phyloP scores from a whole-genome alignment of 1,140 invertebrate species.

The Pachypeltis micranthus region DNA sequence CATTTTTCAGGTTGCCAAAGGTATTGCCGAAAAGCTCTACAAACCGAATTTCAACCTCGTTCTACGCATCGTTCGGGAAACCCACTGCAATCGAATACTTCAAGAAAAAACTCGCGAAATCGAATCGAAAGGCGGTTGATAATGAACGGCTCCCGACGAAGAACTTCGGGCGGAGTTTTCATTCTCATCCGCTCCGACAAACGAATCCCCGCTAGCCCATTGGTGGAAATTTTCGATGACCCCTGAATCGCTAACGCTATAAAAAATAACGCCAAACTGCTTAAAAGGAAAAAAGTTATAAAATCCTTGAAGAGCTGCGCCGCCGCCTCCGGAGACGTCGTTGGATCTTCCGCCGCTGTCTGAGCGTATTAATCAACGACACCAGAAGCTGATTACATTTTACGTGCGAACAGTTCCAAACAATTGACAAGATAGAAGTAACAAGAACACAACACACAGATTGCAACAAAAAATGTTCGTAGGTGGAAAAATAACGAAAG shows the following conservation, averaged over 20 bases:
- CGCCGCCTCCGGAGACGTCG: constrained; percentile 10
- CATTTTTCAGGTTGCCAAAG: not conserved
- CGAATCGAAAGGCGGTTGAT: constrained; percentile 36
- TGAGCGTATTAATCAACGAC: no score
- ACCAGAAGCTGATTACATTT: no score
- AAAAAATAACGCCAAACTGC: not conserved
- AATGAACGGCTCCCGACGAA: constrained; percentile 34
- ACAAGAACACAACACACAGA: no score
- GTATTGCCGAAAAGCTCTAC: constrained; percentile 16
- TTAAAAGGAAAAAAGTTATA: not conserved
- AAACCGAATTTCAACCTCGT: constrained; percentile 17
- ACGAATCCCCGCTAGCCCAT: not conserved
- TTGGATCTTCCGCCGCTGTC: constrained; percentile 6
- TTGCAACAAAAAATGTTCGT: no score
- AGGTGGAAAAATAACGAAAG: no score
- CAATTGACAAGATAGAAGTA: no score
- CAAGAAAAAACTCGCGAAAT: constrained; percentile 33
- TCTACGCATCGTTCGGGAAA: constrained; percentile 35
- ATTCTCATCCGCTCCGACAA: constrained; percentile 28
- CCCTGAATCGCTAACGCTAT: not conserved
- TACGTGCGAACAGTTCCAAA: no score
- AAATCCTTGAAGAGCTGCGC: constrained; percentile 2
- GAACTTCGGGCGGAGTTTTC: constrained; percentile 39
- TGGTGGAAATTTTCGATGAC: constrained; percentile 16
- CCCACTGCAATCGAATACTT: constrained; percentile 33